Percentiles rank a stretch among this genome's conserved stretches.
phyloP scores from a whole-genome alignment of 2,797 vertebrate genomes.

The Antennarius maculatus region DNA sequence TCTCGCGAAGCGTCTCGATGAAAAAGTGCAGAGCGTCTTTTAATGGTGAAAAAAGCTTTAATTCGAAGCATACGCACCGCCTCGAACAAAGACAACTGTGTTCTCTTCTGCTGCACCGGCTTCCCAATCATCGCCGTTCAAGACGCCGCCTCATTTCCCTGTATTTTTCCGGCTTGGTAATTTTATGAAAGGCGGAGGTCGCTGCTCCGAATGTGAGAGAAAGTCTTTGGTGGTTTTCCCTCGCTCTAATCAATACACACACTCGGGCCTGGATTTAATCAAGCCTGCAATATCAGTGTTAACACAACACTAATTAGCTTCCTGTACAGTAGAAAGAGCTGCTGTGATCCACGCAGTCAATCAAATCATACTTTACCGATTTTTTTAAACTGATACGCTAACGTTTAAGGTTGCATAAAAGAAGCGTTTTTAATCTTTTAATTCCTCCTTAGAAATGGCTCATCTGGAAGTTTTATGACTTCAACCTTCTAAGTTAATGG shows the following conservation, averaged over 20 bases:
- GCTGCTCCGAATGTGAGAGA: conserved; percentile 62
- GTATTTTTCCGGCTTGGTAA: conserved; percentile 58
- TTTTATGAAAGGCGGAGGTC: conserved; percentile 55
- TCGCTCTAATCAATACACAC: conserved; percentile 55
- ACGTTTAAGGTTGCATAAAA: conserved; percentile 23
- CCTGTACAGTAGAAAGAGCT: conserved; percentile 36
- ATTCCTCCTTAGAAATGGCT: conserved; percentile 1
- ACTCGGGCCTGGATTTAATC: conserved; percentile 64
- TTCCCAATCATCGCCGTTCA: conserved; percentile 56
- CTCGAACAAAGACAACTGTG: conserved; percentile 74
- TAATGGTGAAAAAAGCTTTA: conserved; percentile 40
- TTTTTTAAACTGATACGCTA: conserved; percentile 11
- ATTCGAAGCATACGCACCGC: conserved; percentile 65
- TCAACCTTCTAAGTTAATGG: no score
- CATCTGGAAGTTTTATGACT: no score
- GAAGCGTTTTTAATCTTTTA: conserved; percentile 20
- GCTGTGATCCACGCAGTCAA: conserved; percentile 51
- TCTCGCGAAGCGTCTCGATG: conserved; percentile 25
- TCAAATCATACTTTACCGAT: conserved; percentile 39
- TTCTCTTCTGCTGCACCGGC: conserved; percentile 46
- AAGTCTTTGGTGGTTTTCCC: conserved; percentile 59
- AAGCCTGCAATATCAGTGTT: conserved; percentile 55
- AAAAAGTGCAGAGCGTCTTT: conserved; percentile 27
- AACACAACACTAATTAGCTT: conserved; percentile 60
- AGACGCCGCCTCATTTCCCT: conserved; percentile 62